Evolutionary conservation across 1,140 invertebrate genomes (phyloP).

Genomic region (Drosophila tropicalis): DNA sequence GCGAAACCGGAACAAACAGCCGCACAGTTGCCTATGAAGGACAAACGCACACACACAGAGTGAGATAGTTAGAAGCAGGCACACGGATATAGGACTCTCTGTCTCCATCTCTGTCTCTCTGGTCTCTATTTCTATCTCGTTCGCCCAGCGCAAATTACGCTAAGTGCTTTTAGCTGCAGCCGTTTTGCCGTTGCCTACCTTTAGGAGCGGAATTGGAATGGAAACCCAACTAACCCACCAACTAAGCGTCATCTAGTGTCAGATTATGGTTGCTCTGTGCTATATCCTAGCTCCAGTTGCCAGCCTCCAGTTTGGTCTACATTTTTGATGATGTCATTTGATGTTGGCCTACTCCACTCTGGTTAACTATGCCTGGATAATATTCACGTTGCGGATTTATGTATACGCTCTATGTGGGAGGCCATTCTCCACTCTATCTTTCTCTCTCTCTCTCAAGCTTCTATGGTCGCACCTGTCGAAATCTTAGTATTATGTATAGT

Average conservation of each 20-base stretch:
- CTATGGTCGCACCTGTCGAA: constrained; percentile 20
- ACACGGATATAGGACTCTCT: not conserved
- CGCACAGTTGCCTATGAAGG: constrained; percentile 27
- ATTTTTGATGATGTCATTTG: constrained; percentile 81
- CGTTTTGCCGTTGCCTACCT: constrained; percentile 66
- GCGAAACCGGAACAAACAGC: constrained; percentile 75
- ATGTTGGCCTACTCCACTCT: constrained; percentile 43
- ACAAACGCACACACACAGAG: constrained; percentile 11
- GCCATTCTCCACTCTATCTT: not conserved
- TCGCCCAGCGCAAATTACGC: constrained; percentile 69
- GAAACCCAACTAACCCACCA: constrained; percentile 33
- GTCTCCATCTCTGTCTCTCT: not conserved
- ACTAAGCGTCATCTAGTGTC: constrained; percentile 76
- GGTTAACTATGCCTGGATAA: constrained; percentile 24
- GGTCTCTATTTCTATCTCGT: constrained; percentile 20
- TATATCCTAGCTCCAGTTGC: not conserved
- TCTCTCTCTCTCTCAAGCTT: not conserved
- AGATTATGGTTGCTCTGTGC: constrained; percentile 77
- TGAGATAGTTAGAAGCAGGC: not conserved
- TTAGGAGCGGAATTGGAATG: constrained; percentile 5
- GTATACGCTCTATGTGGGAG: constrained; percentile 2
- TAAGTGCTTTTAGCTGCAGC: constrained; percentile 76
- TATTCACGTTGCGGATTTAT: constrained; percentile 73
- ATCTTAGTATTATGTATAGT: constrained; percentile 50
- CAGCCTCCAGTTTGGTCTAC: constrained; percentile 50